Evolutionary conservation across 2,888 invertebrate species (phyloP), one percentile per base, ranked within the genome.

Genomic region (Sinelater perroti): DNA sequence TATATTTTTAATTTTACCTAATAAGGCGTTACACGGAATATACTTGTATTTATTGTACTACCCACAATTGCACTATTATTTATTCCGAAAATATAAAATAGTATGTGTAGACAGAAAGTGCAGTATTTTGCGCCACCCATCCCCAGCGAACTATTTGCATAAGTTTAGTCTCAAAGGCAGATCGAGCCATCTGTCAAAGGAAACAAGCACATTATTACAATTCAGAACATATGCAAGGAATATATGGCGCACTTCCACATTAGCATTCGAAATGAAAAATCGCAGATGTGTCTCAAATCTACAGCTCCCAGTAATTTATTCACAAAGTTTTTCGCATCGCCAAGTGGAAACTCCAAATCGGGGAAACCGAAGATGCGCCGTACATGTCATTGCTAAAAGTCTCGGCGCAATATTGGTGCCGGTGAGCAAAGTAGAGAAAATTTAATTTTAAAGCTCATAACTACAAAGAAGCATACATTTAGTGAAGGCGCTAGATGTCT

Each of bases 281-380:
- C 50, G 40, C 50, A 50, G 60, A 63, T 63, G 62, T 58, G 65
- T 62, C 61, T 45, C 61, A 63, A 61, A 44, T 59, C 55, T 52
- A 49, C 54, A 40, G 55, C 52, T 57, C 42, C 57, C 54, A 53
- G 64, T 66, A 67, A 68, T 67, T 67, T 68, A 68, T 68, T 65
- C 67, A 49, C 50, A 55, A 47, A 47, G 55, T 55, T 55, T 55
- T 55, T 55, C 55, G 46, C 49, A 55, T 40, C 55, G 49, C 28
- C 55, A 46, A 55, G 55, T 49, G 49, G 55, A 49, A 47, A 55
- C 40, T 55, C 38, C 28, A 66, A 67, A 66, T 66, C 64, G 60
- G 51, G 55, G 52, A 64, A 66, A 67, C 60, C 64, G 55, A 64
- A 63, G 63, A 64, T 64, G 59, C 54, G 59, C 53, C 57, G 30